A percentile compares a stretch with the other conserved stretches of the same genome.
Evolutionary conservation across 2,888 invertebrate genomes (phyloP).

Genomic region (Mythimna impura): DNA sequence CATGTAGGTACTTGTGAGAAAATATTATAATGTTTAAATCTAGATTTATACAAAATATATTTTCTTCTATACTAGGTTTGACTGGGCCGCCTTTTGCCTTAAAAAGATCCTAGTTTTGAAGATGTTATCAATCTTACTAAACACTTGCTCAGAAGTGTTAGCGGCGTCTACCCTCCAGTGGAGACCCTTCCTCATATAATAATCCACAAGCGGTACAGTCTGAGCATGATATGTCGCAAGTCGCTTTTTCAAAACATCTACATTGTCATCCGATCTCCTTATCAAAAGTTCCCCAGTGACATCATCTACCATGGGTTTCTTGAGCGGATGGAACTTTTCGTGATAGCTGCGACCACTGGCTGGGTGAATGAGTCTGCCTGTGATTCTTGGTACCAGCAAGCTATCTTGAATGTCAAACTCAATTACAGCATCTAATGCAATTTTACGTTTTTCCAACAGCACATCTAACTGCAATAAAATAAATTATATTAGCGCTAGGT

Average conservation of each 20-base stretch:
- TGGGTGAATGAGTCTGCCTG: constrained; percentile 97
- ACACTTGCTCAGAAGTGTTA: constrained; percentile 94
- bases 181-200: constrained; percentile 95
- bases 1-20: too few relatives aligned
- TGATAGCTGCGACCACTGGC: constrained; percentile 98
- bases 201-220: constrained; percentile 97
- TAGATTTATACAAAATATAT: constrained; percentile 81
- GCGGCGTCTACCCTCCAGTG: constrained; percentile 96
- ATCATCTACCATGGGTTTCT: constrained; percentile 97
- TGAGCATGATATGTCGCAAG: constrained; percentile 96
- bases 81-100: constrained; percentile 74
- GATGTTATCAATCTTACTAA: constrained; percentile 95
- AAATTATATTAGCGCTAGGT: neutral
- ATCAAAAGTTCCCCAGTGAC: constrained; percentile 98
- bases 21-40: too few relatives aligned
- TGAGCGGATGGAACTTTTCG: constrained; percentile 98
- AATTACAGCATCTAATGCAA: constrained; percentile 96
- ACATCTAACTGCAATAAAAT: constrained; percentile 93
- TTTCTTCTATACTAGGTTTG: constrained; percentile 74
- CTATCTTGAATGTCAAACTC: constrained; percentile 98
- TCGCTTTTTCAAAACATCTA: constrained; percentile 96
- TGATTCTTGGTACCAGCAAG: constrained; percentile 96
- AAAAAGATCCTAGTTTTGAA: constrained; percentile 89
- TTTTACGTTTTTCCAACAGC: constrained; percentile 95
- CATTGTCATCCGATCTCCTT: constrained; percentile 98